phyloP scores from a whole-genome alignment of 2,888 invertebrate species.

The Calameuta filiformis region DNA sequence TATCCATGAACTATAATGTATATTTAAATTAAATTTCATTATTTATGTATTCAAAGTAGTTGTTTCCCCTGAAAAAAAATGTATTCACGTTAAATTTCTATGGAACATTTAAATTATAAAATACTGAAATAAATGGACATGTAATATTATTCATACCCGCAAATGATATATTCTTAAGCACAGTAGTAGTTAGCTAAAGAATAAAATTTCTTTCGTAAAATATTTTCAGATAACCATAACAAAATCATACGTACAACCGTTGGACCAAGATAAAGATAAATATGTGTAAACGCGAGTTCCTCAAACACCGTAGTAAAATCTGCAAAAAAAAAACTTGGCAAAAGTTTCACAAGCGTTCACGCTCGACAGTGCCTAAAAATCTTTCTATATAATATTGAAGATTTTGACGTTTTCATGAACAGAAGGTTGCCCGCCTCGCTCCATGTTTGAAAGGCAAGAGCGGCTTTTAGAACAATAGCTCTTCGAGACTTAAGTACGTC shows the following conservation, averaged over 20 bases:
- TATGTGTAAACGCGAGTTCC: neutral
- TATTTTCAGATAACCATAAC: neutral
- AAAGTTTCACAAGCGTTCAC: neutral
- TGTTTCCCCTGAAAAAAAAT: neutral
- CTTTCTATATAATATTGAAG: neutral
- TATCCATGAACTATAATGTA: neutral
- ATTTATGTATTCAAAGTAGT: neutral
- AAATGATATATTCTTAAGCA: neutral
- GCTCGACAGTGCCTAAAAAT: neutral
- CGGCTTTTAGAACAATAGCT: slow-evolving; percentile 49
- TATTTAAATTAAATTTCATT: neutral
- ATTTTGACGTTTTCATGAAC: neutral
- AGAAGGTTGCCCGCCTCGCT: neutral
- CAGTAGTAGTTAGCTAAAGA: neutral
- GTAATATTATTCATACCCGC: neutral
- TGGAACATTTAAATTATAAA: neutral
- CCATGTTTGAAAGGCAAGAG: slow-evolving; percentile 23
- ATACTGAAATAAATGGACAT: neutral
- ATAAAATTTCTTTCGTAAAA: neutral
- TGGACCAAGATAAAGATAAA: neutral
- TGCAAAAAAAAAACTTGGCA: neutral
- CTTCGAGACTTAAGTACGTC: slow-evolving; percentile 40
- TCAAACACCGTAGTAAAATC: neutral
- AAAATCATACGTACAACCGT: neutral
- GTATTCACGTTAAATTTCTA: neutral